Percentiles rank a stretch among this genome's conserved stretches.
Evolutionary conservation across 2,797 vertebrate genomes (phyloP).

Genomic region (Parambassis ranga): DNA sequence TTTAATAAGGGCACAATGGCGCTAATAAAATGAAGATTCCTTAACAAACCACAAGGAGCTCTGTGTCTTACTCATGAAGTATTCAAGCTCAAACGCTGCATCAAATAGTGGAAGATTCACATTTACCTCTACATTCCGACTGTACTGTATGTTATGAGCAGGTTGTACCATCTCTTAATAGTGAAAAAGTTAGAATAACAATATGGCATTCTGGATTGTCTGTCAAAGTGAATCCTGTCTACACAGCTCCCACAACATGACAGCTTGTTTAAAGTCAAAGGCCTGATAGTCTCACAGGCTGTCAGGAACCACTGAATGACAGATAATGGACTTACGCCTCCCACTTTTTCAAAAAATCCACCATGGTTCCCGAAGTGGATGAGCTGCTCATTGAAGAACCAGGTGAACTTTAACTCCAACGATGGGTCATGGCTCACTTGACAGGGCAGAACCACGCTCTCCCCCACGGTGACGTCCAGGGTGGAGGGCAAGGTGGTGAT

Average conservation of each 20-base stretch:
- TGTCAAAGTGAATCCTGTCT: background rate
- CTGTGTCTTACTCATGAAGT: conserved; percentile 21
- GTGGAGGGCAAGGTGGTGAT: conserved; percentile 90
- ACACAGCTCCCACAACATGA: background rate
- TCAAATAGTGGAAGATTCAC: no score
- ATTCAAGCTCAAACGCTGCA: background rate
- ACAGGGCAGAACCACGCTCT: conserved; percentile 94
- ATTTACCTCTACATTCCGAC: background rate
- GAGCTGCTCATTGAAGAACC: conserved; percentile 95
- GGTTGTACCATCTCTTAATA: background rate
- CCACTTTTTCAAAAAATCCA: conserved; percentile 95
- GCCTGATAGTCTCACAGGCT: background rate
- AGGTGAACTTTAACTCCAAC: conserved; percentile 92
- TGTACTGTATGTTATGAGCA: background rate
- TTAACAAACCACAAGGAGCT: background rate
- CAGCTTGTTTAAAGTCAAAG: conserved; percentile 15
- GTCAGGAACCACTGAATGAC: background rate
- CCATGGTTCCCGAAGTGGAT: conserved; percentile 94
- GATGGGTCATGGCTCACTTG: conserved; percentile 95
- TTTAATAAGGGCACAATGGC: conserved; percentile 23
- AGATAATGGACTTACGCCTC: conserved; percentile 88
- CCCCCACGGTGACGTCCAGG: conserved; percentile 93
- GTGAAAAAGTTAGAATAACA: background rate
- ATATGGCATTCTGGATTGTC: background rate
- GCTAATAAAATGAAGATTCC: conserved; percentile 12